phyloP scores from a whole-genome alignment of 30 jellyfish, hydroid and myxozoan genomes.

The Pseudorhiza aurosa region DNA sequence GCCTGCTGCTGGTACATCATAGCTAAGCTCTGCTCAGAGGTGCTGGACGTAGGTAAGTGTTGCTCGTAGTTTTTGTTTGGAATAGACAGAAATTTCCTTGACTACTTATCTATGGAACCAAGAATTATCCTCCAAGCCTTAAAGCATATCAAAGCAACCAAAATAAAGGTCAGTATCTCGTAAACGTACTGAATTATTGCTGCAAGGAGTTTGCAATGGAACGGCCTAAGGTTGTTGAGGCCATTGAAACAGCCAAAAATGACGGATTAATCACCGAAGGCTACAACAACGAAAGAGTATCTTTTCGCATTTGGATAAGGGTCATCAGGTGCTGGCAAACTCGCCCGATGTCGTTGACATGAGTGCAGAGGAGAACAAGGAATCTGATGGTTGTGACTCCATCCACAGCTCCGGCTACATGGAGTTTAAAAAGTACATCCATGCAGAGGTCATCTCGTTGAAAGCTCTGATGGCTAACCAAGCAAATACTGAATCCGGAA shows the following conservation, averaged over 20 bases:
- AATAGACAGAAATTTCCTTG: too few species aligned
- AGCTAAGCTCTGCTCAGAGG: too few species aligned
- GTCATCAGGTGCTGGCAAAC: conserved; percentile 2
- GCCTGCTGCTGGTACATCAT: too few species aligned
- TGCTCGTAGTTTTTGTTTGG: too few species aligned
- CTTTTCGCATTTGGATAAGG: background rate
- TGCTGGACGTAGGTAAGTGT: too few species aligned
- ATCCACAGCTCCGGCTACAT: background rate
- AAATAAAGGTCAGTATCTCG: conserved; percentile 4
- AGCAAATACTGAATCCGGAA: conserved; percentile 13
- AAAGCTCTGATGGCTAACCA: background rate
- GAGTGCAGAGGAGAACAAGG: background rate
- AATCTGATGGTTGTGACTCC: background rate
- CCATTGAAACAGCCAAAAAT: background rate
- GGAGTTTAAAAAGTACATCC: conserved; percentile 2
- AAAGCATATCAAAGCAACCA: background rate
- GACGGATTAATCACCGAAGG: background rate
- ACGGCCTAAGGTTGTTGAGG: background rate
- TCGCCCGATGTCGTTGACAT: background rate
- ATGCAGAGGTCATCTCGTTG: conserved; percentile 1
- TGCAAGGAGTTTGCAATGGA: background rate
- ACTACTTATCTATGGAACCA: background rate
- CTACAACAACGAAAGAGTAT: background rate
- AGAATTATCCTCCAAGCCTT: background rate
- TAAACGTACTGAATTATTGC: background rate